phyloP scores from a whole-genome alignment of 2,113 vertebrate species.

The Lagenorhynchus albirostris region DNA sequence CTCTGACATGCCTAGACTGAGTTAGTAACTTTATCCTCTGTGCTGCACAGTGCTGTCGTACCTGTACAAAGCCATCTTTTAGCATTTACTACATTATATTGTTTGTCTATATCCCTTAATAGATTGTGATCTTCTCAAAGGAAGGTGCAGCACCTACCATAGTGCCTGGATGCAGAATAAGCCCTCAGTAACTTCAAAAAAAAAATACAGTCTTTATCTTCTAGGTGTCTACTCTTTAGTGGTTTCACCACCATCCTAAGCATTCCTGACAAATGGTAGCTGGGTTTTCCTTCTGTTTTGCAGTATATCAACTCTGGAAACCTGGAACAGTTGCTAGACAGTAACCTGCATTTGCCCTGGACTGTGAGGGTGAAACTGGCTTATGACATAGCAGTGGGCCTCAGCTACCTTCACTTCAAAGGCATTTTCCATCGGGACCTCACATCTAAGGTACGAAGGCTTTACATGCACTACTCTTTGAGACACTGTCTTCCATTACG shows the following conservation, averaged over 20 bases:
- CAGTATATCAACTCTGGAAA: constrained; percentile 99
- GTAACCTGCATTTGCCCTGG: constrained; percentile 95
- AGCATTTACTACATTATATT: background rate
- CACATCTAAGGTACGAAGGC: constrained; percentile 93
- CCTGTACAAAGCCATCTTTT: background rate
- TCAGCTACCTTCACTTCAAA: constrained; percentile 95
- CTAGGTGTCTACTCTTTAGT: background rate
- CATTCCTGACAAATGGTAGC: constrained; percentile 14
- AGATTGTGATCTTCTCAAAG: background rate
- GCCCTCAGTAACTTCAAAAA: background rate
- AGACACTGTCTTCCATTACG: background rate
- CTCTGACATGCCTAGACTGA: background rate
- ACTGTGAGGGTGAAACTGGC: constrained; percentile 91
- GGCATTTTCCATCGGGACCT: constrained; percentile 99
- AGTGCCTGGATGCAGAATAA: background rate
- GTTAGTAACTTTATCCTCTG: background rate
- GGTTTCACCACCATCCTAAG: background rate
- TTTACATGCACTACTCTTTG: constrained; percentile 21
- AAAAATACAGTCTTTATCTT: background rate
- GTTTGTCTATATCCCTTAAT: background rate
- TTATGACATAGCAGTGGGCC: constrained; percentile 90
- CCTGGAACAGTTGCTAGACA: constrained; percentile 95
- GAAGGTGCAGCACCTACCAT: background rate
- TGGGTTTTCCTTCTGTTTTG: constrained; percentile 64
- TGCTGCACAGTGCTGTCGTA: background rate